Evolutionary conservation across 2,113 vertebrate species (phyloP).

Genomic region (Stegostoma tigrinum): DNA sequence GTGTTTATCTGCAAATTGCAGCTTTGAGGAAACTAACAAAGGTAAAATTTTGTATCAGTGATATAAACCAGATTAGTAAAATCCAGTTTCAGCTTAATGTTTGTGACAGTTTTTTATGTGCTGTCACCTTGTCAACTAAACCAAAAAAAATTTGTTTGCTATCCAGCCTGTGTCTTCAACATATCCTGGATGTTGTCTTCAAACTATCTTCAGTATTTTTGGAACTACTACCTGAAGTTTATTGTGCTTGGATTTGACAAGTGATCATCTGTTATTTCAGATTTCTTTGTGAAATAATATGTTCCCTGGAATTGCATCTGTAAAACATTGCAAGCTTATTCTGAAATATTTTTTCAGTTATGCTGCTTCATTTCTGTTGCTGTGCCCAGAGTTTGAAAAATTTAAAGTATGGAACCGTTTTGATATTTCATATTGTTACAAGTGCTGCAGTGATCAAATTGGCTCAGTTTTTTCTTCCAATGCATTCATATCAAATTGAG

Average conservation of each 20-base stretch:
- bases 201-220: not conserved
- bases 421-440: not conserved
- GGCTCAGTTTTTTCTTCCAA: not conserved
- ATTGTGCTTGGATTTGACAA: not conserved
- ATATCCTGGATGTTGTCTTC: not conserved
- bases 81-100: not conserved
- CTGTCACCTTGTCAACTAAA: not conserved
- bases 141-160: not conserved
- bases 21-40: not conserved
- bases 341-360: not conserved
- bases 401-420: not conserved
- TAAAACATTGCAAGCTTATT: not conserved
- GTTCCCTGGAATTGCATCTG: not conserved
- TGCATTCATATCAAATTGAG: not conserved
- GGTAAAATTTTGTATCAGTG: not conserved
- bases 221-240: not conserved
- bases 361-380: not conserved
- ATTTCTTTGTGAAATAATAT: not conserved
- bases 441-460: not conserved
- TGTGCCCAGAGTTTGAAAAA: not conserved
- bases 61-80: not conserved
- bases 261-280: not conserved
- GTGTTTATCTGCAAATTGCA: not conserved
- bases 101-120: not conserved
- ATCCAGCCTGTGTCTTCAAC: not conserved